Base-by-base conservation (phyloP, 2,888 invertebrate genomes). In the Tryphoninae sp. region DNA sequence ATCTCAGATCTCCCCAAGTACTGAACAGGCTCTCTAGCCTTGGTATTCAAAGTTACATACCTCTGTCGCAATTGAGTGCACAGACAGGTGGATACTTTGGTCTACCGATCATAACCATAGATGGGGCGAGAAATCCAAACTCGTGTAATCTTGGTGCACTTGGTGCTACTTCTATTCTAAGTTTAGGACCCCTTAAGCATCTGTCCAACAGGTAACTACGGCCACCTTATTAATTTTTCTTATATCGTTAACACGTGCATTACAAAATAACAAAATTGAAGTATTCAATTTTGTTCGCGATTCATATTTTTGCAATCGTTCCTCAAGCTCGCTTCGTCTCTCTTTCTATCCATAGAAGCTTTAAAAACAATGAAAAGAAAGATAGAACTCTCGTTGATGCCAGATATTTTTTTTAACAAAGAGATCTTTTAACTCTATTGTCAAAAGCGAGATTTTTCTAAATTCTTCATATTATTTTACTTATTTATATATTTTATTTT, bases 21-120 rank as follows among this genome's bases (percentile, higher is more conserved):
- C 91, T 96, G 68, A 94, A 94, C 86, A 93, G 95, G 84, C 92
- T 96, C 11, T 93, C 94, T 83, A 93, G 92, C 88, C 92, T 96
- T 87, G 96, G 96, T 58, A 95, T 96, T 83, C 94, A 94, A 87
- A 95, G 95, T 92, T 96, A 95, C 91, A 96, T 96, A 86, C 96
- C 96, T 0, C 89, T 96, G 81, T 95, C 95, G 1, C 95, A 95
- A 85, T 92, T 94, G 23, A 94, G 94, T 79, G 94, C 94, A 82
- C 91, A 92, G 84, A 90, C 93, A 0, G 94, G 93, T 51, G 95
- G 95, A 3, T 94, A 94, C 81, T 96, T 95, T 85, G 96, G 95
- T 11, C 93, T 96, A 72, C 96, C 96, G 1, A 94, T 96, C 78
- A 94, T 95, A 71, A 94, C 95, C 1, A 94, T 95, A 68, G 95